Evolutionary conservation across 2,797 vertebrate species (phyloP), one percentile per base, ranked within the genome.

Genomic region (Xenops minutus): DNA sequence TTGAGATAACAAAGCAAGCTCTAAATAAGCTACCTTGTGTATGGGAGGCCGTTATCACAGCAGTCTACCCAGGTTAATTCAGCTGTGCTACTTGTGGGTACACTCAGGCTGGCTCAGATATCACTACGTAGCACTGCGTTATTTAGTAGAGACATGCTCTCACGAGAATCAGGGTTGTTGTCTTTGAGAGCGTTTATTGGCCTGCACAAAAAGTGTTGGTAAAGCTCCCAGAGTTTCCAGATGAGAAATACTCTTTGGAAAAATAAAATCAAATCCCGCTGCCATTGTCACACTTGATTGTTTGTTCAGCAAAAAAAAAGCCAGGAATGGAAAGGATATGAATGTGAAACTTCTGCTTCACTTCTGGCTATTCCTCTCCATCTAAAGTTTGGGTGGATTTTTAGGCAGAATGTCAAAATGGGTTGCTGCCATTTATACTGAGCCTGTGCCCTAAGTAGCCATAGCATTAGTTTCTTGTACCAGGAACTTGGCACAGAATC

Each of bases 31-130:
- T 94, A 77, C 81, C 81, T 82, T 24, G 75, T 87, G 86, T 94
- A 82, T 4, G 1, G 61, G 88, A 96, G 75, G 92, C 91, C 6
- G 41, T 97, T 95, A 93, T 91, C 95, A 92, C 94, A 95, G 92
- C 95, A 80, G 95, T 96, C 90, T 95, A 49, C 94, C 88, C 92
- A 92, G 94, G 95, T 95, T 95, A 96, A 96, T 95, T 95, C 92
- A 59, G 91, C 91, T 87, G 36, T 89, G 32, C 85, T 92, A 39
- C 93, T 95, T 91, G 74, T 83, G 93, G 75, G 80, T 78, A 43
- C 85, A 12, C 68, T 89, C 63, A 61, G 6, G 63, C 87, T 92
- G 91, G 59, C 88, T 94, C 75, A 68, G 58, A 46, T 73, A 68
- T 32, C 74, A 36, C 76, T 82, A 19, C 39, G 2, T 15, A 90